phyloP scores from a whole-genome alignment of 1,140 invertebrate species.

The Hylaeus anthracinus region DNA sequence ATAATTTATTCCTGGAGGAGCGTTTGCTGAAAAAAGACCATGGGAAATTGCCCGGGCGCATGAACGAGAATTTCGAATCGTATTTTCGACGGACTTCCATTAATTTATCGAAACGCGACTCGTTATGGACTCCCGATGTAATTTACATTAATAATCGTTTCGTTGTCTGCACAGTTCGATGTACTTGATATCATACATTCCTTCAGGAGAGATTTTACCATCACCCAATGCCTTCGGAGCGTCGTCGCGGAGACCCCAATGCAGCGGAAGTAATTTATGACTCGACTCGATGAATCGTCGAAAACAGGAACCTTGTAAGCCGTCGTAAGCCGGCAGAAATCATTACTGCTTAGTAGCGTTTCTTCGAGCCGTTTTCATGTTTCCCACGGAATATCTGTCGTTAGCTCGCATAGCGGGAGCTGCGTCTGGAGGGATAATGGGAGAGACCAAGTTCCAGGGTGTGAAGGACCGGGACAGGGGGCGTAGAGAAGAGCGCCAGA shows the following conservation, averaged over 20 bases:
- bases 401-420: constrained; percentile 12
- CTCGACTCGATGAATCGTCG: neutral
- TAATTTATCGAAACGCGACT: neutral
- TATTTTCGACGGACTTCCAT: neutral
- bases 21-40: neutral
- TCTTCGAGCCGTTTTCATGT: neutral
- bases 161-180: neutral
- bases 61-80: neutral
- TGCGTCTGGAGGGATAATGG: constrained; percentile 23
- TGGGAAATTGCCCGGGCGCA: no score
- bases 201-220: neutral
- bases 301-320: neutral
- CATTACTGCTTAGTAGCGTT: neutral
- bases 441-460: neutral
- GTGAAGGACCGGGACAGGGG: neutral
- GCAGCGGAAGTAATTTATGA: no score
- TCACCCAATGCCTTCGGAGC: no score
- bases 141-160: neutral
- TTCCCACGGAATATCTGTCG: constrained; percentile 26
- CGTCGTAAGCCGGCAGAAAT: neutral
- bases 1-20: neutral
- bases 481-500: neutral
- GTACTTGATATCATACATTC: neutral
- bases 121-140: neutral
- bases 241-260: no score